A percentile compares a stretch with the other conserved stretches of the same genome.
These are phyloP conservation scores for Paedocypris sp. DNA, from an alignment of 2,113 vertebrate species.

Conservation along the genomic window DNA sequence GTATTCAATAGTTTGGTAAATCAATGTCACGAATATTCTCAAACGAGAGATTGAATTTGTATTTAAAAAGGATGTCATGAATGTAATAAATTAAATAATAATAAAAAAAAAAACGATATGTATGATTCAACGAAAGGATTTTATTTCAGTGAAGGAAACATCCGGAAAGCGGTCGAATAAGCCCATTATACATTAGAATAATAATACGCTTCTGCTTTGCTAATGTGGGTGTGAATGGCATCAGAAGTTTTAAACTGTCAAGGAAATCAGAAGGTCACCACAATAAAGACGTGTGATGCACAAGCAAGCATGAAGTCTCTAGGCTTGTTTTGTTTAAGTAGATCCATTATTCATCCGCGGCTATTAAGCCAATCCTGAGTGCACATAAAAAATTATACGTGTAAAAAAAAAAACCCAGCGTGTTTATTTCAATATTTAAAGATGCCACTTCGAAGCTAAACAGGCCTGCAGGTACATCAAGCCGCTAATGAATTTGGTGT, in stretches of 20 bases:
- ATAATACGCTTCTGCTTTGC: not conserved
- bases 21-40: too few relatives aligned
- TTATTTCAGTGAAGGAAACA: not conserved
- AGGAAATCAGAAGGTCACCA: not conserved
- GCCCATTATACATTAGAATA: not conserved
- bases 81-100: not conserved
- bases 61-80: too few relatives aligned
- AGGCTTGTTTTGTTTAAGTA: not conserved
- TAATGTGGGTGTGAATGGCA: not conserved
- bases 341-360: not conserved
- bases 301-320: not conserved
- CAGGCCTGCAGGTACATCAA: conserved; percentile 11
- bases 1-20: too few relatives aligned
- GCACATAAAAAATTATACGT: not conserved
- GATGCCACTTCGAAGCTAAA: conserved; percentile 2
- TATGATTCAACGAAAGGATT: not conserved
- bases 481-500: conserved; percentile 17
- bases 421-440: conserved; percentile 10
- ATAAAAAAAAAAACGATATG: not conserved
- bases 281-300: not conserved
- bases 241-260: conserved; percentile 7
- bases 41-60: too few relatives aligned
- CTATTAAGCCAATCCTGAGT: not conserved
- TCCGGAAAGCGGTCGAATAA: not conserved
- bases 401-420: not conserved